Base-by-base conservation (phyloP, 2,797 vertebrate genomes). In the Erpetoichthys calabaricus region DNA sequence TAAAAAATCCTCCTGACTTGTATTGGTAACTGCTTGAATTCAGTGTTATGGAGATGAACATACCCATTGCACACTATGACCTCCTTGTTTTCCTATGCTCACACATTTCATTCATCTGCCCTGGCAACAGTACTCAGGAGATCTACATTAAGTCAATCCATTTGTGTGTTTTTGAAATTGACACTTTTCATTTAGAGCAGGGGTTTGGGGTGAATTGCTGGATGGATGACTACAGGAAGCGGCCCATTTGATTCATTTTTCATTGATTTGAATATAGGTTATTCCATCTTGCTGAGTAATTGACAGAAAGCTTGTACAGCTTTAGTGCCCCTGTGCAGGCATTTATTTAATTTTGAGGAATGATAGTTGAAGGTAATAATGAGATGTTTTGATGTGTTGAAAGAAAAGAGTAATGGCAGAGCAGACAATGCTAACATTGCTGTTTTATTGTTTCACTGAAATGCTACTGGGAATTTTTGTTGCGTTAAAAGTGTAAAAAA, bases 191-290 rank as follows among this genome's bases (percentile, higher is more conserved):
- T 49, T 49, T 49, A 49, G 47, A n/a, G 47, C 47, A 49, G 3
- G n/a, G 47, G 47, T 7, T 49, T 49, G 7, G 47, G n/a, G 47
- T 7, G 7, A n/a, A 49, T 7, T n/a, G n/a, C n/a, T 49, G 47
- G 47, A 49, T n/a, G 7, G 3, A n/a, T 49, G 47, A n/a, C 7
- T 49, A 49, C 47, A 49, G 47, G 47, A 49, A 49, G n/a, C 47
- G 6, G 7, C 5, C 7, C 47, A 49, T 49, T 49, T 49, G n/a
- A 49, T 49, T 49, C n/a, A 49, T 49, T 49, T 49, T 49, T n/a
- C 47, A 49, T 49, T 49, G 47, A 49, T 49, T n/a, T 49, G 47
- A 49, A 49, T 49, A 49, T 49, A 49, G 47, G 47, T 49, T 49
- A 49, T 49, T 49, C 47, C n/a, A 49, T 49, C 47, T 49, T n/a